Conservation (phyloP, 2,888 invertebrate genomes). For the Leptinotarsa juncta region DNA sequence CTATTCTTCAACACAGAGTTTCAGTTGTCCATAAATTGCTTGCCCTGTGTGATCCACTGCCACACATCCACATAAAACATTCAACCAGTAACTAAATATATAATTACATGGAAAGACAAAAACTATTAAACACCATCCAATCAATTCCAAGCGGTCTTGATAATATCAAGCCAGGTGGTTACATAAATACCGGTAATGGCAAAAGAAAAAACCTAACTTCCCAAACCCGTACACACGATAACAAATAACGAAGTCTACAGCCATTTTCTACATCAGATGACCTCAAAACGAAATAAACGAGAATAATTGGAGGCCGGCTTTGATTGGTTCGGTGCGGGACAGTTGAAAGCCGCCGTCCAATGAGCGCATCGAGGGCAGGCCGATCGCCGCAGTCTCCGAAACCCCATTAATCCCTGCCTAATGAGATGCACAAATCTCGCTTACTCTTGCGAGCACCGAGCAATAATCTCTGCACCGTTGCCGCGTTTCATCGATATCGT, state of each 20-base stretch:
- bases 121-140: constrained; percentile 18
- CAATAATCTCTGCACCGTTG: constrained; percentile 34
- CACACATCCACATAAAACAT: background rate
- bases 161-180: constrained; percentile 18
- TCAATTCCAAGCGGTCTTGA: constrained; percentile 4
- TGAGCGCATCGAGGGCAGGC: constrained; percentile 53
- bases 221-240: constrained; percentile 34
- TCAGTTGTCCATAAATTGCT: background rate
- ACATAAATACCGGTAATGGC: constrained; percentile 24
- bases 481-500: constrained; percentile 23
- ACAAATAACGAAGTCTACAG: constrained; percentile 47
- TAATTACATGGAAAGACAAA: background rate
- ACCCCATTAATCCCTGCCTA: constrained; percentile 63
- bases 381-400: constrained; percentile 59
- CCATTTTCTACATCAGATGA: constrained; percentile 64
- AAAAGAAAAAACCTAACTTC: constrained; percentile 33
- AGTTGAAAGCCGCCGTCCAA: constrained; percentile 52
- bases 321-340: constrained; percentile 60
- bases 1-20: background rate
- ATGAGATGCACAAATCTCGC: constrained; percentile 62
- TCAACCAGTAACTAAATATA: background rate
- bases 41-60: no score
- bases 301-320: constrained; percentile 62
- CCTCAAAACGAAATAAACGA: constrained; percentile 65
- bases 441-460: constrained; percentile 40